Evolutionary conservation across 2,888 invertebrate genomes (phyloP).

Genomic region (Tuta absoluta): DNA sequence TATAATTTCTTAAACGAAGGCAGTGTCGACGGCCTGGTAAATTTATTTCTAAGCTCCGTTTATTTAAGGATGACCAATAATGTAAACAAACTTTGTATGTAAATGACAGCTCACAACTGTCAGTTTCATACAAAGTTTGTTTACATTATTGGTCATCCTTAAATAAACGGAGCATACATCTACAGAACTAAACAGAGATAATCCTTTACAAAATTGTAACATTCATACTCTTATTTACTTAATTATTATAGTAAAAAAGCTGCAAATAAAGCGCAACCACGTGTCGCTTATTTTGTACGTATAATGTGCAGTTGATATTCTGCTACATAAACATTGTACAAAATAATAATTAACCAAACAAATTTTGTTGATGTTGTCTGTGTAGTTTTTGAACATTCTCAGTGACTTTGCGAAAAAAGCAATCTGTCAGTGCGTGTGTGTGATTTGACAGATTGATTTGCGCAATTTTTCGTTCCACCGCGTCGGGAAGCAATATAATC

Average conservation of each 20-base stretch:
- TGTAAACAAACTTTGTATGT: too few relatives aligned
- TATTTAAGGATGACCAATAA: too few relatives aligned
- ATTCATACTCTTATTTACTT: neutral
- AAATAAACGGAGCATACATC: too few relatives aligned
- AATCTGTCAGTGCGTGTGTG: neutral
- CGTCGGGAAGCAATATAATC: slow-evolving; percentile 9
- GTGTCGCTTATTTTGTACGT: neutral
- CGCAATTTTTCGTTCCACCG: neutral
- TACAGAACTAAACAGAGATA: neutral
- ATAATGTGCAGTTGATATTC: too few relatives aligned
- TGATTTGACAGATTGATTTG: slow-evolving; percentile 10
- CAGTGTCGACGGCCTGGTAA: too few relatives aligned
- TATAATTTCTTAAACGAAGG: too few relatives aligned
- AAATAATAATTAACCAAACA: too few relatives aligned
- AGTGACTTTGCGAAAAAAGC: neutral
- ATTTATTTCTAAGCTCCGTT: too few relatives aligned
- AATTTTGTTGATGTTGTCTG: neutral
- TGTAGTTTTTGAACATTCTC: neutral
- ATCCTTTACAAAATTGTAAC: neutral
- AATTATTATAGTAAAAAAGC: neutral
- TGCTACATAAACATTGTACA: too few relatives aligned
- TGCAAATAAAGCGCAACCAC: neutral
- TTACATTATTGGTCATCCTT: too few relatives aligned
- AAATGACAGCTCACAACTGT: too few relatives aligned
- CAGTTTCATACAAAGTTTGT: too few relatives aligned